These are phyloP conservation scores for Avahi laniger DNA, from an alignment of 2,797 vertebrate species.

Conservation along the genomic window DNA sequence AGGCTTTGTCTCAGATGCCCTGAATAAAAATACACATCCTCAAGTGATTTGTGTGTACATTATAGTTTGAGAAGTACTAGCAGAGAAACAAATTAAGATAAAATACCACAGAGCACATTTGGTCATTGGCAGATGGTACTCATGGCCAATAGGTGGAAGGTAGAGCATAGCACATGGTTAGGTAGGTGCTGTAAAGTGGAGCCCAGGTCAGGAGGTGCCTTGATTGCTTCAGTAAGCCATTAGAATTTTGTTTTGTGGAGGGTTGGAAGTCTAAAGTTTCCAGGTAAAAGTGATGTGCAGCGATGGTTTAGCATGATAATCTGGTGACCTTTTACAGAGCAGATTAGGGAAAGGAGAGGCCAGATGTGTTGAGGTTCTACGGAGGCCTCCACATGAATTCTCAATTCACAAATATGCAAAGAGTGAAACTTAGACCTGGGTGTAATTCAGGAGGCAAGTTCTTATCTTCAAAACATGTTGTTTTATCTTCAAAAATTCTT, in stretches of 20 bases:
- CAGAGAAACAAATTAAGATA: background rate
- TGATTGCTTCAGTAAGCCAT: background rate
- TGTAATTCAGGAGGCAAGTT: slow-evolving; percentile 41
- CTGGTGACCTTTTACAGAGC: background rate
- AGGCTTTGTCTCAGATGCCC: background rate
- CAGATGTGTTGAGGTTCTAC: background rate
- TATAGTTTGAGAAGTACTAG: background rate
- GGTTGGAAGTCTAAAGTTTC: background rate
- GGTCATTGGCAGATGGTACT: background rate
- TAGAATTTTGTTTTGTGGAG: background rate
- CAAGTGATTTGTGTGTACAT: background rate
- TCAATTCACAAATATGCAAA: background rate
- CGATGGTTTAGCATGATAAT: background rate
- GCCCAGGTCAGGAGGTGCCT: background rate
- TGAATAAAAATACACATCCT: background rate
- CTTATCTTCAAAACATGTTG: slow-evolving; percentile 67
- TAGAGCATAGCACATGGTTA: rapidly evolving
- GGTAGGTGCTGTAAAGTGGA: background rate
- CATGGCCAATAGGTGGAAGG: background rate
- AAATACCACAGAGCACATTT: background rate
- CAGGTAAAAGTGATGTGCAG: background rate
- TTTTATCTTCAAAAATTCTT: slow-evolving; percentile 69
- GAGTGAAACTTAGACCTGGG: slow-evolving; percentile 29
- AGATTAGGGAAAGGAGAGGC: background rate
- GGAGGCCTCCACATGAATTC: background rate